Percentiles rank a stretch among this genome's conserved stretches.
Evolutionary conservation across 2,888 invertebrate species (phyloP).

Genomic region (Stomorhina lunata): DNA sequence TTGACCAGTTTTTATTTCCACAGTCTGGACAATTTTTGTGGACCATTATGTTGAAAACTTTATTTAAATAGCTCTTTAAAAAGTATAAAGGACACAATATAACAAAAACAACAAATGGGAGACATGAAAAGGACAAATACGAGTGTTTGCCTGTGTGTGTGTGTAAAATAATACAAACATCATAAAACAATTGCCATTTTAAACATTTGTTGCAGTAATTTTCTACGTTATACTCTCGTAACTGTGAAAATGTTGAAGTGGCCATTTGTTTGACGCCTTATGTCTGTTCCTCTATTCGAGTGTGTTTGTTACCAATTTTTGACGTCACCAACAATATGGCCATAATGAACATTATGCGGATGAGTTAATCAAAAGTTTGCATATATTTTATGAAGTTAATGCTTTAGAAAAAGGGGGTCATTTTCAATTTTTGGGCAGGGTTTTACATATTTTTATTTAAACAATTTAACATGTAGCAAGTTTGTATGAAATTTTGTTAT

Average conservation of each 20-base stretch:
- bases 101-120: neutral
- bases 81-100: slow-evolving; percentile 27
- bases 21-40: slow-evolving; percentile 31
- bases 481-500: neutral
- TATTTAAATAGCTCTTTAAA: slow-evolving; percentile 58
- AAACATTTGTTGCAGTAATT: slow-evolving; percentile 62
- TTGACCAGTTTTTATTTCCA: slow-evolving; percentile 1
- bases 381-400: slow-evolving; percentile 53
- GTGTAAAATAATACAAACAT: slow-evolving; percentile 46
- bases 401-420: slow-evolving; percentile 38
- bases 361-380: slow-evolving; percentile 65
- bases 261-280: neutral
- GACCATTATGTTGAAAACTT: slow-evolving; percentile 39
- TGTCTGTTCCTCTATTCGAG: neutral
- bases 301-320: slow-evolving; percentile 25
- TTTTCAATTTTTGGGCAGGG: neutral
- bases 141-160: no score
- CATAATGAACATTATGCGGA: slow-evolving; percentile 67
- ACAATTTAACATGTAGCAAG: neutral
- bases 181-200: slow-evolving; percentile 52
- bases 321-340: slow-evolving; percentile 52
- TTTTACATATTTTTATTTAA: neutral
- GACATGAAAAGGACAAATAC: neutral
- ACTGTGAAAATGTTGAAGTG: slow-evolving; percentile 36
- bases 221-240: slow-evolving; percentile 41